Percentiles rank a stretch among this genome's conserved stretches.
Conservation (phyloP, 2,888 invertebrate genomes). For the Lissonota sp. region DNA sequence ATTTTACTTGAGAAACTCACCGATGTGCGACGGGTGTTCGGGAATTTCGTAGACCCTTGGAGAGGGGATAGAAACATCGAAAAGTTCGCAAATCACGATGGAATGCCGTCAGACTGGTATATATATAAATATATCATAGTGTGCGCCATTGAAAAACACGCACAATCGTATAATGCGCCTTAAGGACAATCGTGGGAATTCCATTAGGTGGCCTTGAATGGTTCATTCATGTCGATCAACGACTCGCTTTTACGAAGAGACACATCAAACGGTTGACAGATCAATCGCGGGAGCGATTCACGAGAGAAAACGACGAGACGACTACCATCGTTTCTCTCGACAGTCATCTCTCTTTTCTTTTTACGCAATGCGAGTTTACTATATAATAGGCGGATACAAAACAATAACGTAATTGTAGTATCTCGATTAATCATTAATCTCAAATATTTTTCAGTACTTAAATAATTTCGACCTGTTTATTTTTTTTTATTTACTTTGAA, state of each 20-base stretch:
- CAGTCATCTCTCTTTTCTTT: slow-evolving; percentile 54
- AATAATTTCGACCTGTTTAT: background rate
- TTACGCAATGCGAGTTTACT: background rate
- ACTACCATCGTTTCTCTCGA: slow-evolving; percentile 50
- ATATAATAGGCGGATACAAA: too few species aligned
- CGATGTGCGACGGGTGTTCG: slow-evolving; percentile 18
- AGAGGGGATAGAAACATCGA: slow-evolving; percentile 75
- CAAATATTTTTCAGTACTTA: too few species aligned
- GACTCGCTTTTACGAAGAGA: slow-evolving; percentile 74
- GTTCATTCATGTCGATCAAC: slow-evolving; percentile 84
- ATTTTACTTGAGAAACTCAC: background rate
- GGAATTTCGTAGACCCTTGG: slow-evolving; percentile 38
- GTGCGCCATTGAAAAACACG: slow-evolving; percentile 57
- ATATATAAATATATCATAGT: slow-evolving; percentile 58
- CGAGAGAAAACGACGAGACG: slow-evolving; percentile 52
- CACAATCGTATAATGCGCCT: slow-evolving; percentile 79
- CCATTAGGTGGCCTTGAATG: slow-evolving; percentile 83
- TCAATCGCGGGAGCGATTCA: slow-evolving; percentile 76
- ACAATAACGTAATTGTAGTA: too few species aligned
- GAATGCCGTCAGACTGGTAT: slow-evolving; percentile 81
- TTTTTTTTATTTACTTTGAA: background rate
- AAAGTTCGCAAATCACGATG: slow-evolving; percentile 82
- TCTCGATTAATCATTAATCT: background rate
- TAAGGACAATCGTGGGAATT: slow-evolving; percentile 83
- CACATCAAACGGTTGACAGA: slow-evolving; percentile 80